These are phyloP conservation scores for Pseudois nayaur DNA, from an alignment of 2,113 vertebrate species.

Conservation along the genomic window DNA sequence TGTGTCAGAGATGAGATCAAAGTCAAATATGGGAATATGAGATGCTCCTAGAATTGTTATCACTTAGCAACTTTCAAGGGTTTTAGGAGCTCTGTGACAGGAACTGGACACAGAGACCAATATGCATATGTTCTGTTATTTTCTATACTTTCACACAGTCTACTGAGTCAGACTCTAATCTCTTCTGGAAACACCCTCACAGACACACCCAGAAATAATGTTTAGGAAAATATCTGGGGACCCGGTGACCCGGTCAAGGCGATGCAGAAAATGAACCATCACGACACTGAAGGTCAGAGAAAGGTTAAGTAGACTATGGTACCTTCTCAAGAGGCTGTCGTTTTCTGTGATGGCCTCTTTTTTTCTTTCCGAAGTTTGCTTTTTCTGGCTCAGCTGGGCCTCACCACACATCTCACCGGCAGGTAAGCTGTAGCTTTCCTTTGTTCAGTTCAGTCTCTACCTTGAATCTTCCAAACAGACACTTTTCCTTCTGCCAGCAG, in stretches of 20 bases:
- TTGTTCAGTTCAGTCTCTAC: neutral
- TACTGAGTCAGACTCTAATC: neutral
- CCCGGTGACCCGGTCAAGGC: neutral
- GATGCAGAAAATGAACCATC: neutral
- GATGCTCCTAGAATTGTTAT: neutral
- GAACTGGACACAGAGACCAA: neutral
- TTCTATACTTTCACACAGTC: neutral
- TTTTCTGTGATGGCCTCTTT: neutral
- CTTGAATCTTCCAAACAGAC: neutral
- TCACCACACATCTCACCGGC: accelerated
- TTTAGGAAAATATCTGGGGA: neutral
- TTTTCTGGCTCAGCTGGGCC: neutral
- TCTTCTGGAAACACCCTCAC: neutral
- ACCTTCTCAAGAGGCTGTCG: neutral
- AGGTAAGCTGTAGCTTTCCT: neutral
- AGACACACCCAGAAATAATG: neutral
- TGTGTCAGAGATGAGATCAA: neutral
- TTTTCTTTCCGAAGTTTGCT: neutral
- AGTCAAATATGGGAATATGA: neutral
- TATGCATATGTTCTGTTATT: neutral
- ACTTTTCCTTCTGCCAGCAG: neutral
- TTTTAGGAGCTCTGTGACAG: neutral
- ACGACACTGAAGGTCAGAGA: neutral
- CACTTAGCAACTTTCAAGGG: neutral
- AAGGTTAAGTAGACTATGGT: neutral